phyloP scores from a whole-genome alignment of 37 sponge, comb jelly and placozoan species.

The Dysidea cf. avara region DNA sequence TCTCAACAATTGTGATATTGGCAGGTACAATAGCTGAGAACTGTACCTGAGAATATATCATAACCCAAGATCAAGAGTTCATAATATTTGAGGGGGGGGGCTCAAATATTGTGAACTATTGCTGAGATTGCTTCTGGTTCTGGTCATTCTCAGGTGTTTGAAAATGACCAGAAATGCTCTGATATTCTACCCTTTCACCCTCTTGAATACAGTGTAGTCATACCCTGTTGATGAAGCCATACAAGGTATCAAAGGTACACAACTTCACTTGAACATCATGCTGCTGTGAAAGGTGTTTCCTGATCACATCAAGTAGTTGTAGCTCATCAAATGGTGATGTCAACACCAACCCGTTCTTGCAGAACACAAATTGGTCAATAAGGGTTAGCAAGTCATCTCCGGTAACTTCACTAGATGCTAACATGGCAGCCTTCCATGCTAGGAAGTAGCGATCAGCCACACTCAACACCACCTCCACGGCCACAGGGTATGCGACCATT shows the following conservation, averaged over 20 bases:
- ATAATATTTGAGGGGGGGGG: too few species aligned
- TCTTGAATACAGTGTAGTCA: too few species aligned
- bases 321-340: slow-evolving; percentile 47
- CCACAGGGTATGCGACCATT: slow-evolving; percentile 2
- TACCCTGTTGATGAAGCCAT: slow-evolving; percentile 25
- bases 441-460: slow-evolving; percentile 15
- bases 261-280: slow-evolving; percentile 23
- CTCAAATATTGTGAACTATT: too few species aligned
- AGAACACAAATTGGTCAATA: slow-evolving; percentile 11
- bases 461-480: slow-evolving; percentile 1
- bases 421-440: slow-evolving; percentile 5
- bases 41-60: too few species aligned
- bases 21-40: too few species aligned
- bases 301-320: slow-evolving; percentile 37
- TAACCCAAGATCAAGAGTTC: too few species aligned
- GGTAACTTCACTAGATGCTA: slow-evolving; percentile 11
- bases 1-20: too few species aligned
- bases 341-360: too few species aligned
- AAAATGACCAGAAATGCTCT: too few species aligned
- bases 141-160: too few species aligned
- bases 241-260: slow-evolving; percentile 67
- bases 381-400: slow-evolving; percentile 14
- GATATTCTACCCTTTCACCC: too few species aligned
- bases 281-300: slow-evolving; percentile 36
- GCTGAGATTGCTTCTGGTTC: too few species aligned